Conservation (phyloP, 2,888 invertebrate species). For the Lasioglossum oenotherae region DNA sequence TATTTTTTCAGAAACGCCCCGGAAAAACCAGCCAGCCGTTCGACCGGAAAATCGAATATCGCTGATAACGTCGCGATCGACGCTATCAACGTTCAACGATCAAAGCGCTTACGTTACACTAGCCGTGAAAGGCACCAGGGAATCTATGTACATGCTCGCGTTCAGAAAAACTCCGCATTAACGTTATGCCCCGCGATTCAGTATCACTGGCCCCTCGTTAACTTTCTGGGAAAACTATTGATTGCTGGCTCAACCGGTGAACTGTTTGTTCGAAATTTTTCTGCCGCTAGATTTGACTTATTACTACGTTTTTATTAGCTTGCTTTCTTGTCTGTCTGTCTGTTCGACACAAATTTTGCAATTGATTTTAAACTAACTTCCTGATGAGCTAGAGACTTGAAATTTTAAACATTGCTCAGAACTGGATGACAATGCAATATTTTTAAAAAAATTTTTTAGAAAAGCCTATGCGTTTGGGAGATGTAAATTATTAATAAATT, state of each 20-base stretch:
- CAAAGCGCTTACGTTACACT: conserved; percentile 37
- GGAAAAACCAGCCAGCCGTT: conserved; percentile 27
- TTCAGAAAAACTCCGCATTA: conserved; percentile 1
- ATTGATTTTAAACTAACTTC: too few relatives aligned
- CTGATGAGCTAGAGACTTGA: too few relatives aligned
- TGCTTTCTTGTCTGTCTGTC: too few relatives aligned
- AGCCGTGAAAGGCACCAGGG: conserved; percentile 31
- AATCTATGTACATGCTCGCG: not conserved
- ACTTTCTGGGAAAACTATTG: not conserved
- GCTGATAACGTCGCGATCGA: conserved; percentile 44
- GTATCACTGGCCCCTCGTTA: not conserved
- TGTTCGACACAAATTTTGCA: too few relatives aligned
- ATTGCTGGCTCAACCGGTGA: not conserved
- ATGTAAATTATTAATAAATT: too few relatives aligned
- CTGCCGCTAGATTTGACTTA: not conserved
- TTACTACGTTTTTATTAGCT: too few relatives aligned
- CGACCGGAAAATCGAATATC: conserved; percentile 52
- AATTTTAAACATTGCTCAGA: too few relatives aligned
- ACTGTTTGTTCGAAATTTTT: not conserved
- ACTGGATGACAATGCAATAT: too few relatives aligned
- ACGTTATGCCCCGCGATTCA: not conserved
- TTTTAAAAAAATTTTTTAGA: too few relatives aligned
- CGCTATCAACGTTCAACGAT: conserved; percentile 56
- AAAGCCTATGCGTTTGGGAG: too few relatives aligned
- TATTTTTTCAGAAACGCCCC: conserved; percentile 36